These are phyloP conservation scores for Corydoras maculifer DNA, from an alignment of 2,113 vertebrate species.

Conservation along the genomic window DNA sequence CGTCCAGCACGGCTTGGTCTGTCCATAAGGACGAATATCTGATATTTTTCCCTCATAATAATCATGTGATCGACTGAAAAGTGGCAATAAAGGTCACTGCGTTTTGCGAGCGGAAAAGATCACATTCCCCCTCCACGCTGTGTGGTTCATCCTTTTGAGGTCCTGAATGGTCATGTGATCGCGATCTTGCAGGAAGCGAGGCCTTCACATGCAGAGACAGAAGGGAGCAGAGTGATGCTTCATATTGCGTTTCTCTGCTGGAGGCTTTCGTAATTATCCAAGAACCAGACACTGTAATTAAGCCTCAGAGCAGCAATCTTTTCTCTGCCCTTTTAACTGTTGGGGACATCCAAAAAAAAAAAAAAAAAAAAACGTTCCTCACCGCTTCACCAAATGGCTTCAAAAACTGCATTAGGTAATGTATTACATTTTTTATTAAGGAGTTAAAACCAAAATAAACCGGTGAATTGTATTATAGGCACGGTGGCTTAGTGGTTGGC, in stretches of 20 bases:
- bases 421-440: too few relatives aligned
- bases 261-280: conserved; percentile 17
- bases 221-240: neutral
- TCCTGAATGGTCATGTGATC: neutral
- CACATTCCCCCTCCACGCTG: neutral
- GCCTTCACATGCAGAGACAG: conserved; percentile 14
- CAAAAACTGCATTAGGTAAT: neutral
- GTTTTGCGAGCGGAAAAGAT: neutral
- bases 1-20: neutral
- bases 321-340: conserved; percentile 14
- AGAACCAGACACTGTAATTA: conserved; percentile 15
- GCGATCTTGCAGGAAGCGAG: conserved; percentile 12
- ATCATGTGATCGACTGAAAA: neutral
- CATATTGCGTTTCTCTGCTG: conserved; percentile 12
- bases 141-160: conserved; percentile 3
- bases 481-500: too few relatives aligned
- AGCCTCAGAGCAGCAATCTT: conserved; percentile 3
- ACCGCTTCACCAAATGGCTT: neutral
- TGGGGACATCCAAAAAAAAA: neutral
- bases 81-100: neutral
- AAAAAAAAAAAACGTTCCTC: too few relatives aligned
- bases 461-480: too few relatives aligned
- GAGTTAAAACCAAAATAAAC: too few relatives aligned
- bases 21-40: neutral
- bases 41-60: neutral